Percentiles rank a stretch among this genome's conserved stretches.
Evolutionary conservation across 1,140 invertebrate genomes (phyloP).

Genomic region (Drosophila pallidifrons): DNA sequence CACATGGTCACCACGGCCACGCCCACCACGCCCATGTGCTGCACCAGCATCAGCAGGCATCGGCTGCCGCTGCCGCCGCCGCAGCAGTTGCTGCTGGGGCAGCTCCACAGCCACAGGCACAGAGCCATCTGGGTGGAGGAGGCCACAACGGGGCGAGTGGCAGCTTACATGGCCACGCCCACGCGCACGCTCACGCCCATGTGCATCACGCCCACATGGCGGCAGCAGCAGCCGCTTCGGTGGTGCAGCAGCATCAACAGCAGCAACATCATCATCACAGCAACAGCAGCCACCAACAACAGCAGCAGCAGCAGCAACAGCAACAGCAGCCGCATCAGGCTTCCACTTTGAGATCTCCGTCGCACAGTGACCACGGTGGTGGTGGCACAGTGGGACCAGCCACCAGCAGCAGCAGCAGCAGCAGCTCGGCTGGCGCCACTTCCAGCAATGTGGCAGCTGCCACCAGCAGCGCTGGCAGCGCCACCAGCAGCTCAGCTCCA

Average conservation of each 20-base stretch:
- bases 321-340: constrained; percentile 67
- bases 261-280: constrained; percentile 47
- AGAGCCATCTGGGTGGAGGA: constrained; percentile 57
- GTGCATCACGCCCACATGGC: constrained; percentile 67
- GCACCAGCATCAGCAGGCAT: constrained; percentile 62
- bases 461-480: constrained; percentile 84
- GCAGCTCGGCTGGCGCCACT: constrained; percentile 59
- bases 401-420: constrained; percentile 67
- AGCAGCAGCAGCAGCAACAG: constrained; percentile 67
- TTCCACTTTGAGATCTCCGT: constrained; percentile 54
- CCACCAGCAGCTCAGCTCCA: constrained; percentile 48
- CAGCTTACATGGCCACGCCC: constrained; percentile 59
- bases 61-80: constrained; percentile 33
- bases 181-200: constrained; percentile 34
- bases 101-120: constrained; percentile 39
- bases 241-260: constrained; percentile 62
- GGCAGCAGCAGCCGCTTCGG: constrained; percentile 61
- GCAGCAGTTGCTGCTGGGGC: constrained; percentile 37
- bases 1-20: constrained; percentile 52
- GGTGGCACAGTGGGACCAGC: constrained; percentile 59
- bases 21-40: constrained; percentile 68
- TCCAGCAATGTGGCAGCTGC: constrained; percentile 81
- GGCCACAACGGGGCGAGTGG: constrained; percentile 26
- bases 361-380: constrained; percentile 69
- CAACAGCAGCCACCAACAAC: constrained; percentile 41